Conservation (phyloP, 1,140 invertebrate genomes). For the Leptinotarsa texana region DNA sequence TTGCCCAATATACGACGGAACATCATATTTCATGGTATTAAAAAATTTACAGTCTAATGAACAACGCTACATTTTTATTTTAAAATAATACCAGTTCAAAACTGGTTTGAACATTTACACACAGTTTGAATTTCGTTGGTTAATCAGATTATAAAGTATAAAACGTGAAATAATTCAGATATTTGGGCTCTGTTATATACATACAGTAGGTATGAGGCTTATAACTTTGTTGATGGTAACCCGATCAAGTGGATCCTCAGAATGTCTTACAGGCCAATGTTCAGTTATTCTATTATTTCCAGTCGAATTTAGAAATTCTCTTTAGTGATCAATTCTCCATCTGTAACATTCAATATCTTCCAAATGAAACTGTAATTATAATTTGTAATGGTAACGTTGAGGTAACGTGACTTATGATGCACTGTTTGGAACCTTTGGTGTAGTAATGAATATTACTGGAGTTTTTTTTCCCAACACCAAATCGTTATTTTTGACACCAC, state of each 20-base stretch:
- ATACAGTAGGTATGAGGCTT: slow-evolving; percentile 2
- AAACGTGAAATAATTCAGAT: slow-evolving; percentile 6
- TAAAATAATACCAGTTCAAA: slow-evolving; percentile 7
- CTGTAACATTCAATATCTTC: no score
- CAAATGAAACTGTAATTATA: no score
- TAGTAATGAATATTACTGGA: no score
- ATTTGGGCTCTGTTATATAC: slow-evolving; percentile 3
- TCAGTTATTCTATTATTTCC: no score
- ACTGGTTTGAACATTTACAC: neutral
- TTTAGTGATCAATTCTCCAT: no score
- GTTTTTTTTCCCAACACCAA: no score
- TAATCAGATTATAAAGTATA: slow-evolving; percentile 6
- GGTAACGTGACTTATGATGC: no score
- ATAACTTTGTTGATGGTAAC: slow-evolving; percentile 5
- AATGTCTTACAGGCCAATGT: neutral
- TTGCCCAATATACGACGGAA: neutral
- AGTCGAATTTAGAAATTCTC: no score
- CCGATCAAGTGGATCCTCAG: neutral
- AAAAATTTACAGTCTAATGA: slow-evolving; percentile 8
- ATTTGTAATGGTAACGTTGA: no score
- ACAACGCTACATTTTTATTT: slow-evolving; percentile 6
- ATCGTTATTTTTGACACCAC: no score
- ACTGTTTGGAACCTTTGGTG: no score
- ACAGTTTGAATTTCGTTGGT: neutral
- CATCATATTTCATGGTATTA: neutral